Percentiles rank a stretch among this genome's conserved stretches.
Conservation (phyloP, 2,113 vertebrate species). For the rat (Rattus norvegicus) region DNA sequence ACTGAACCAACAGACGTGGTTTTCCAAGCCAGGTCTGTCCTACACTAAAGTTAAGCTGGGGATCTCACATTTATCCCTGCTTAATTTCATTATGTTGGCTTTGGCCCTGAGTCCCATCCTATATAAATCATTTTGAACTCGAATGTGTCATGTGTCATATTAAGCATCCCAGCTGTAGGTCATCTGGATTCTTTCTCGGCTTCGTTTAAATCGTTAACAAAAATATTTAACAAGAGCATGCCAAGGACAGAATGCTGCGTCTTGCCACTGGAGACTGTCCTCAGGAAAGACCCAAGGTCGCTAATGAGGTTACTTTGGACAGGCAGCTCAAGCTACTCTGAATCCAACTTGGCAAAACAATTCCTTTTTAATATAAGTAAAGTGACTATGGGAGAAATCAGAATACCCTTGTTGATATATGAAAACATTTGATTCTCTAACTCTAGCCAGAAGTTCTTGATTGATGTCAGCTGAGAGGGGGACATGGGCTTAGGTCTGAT, state of each 20-base stretch:
- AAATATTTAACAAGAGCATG: slow-evolving; percentile 17
- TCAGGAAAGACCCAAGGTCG: background rate
- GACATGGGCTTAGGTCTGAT: background rate
- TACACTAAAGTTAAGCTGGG: background rate
- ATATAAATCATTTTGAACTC: slow-evolving; percentile 66
- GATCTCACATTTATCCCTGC: background rate
- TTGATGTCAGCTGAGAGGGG: background rate
- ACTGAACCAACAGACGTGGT: background rate
- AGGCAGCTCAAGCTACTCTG: background rate
- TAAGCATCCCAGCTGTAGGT: slow-evolving; percentile 64
- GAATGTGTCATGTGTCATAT: slow-evolving; percentile 48
- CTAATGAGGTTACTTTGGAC: background rate
- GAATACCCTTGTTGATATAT: background rate
- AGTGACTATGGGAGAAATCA: background rate
- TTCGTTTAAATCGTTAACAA: slow-evolving; percentile 64
- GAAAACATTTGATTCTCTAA: background rate
- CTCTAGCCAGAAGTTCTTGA: background rate
- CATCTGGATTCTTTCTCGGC: slow-evolving; percentile 67
- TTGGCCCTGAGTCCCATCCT: slow-evolving; percentile 43
- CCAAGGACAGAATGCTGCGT: background rate
- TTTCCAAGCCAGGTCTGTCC: slow-evolving; percentile 19
- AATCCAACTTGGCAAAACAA: background rate
- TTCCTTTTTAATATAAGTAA: background rate
- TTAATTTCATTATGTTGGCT: slow-evolving; percentile 66
- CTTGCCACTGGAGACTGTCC: background rate